Evolutionary conservation across 2,797 vertebrate species (phyloP), one percentile per base, ranked within the genome.

Genomic region (Triplophysa bombifrons): DNA sequence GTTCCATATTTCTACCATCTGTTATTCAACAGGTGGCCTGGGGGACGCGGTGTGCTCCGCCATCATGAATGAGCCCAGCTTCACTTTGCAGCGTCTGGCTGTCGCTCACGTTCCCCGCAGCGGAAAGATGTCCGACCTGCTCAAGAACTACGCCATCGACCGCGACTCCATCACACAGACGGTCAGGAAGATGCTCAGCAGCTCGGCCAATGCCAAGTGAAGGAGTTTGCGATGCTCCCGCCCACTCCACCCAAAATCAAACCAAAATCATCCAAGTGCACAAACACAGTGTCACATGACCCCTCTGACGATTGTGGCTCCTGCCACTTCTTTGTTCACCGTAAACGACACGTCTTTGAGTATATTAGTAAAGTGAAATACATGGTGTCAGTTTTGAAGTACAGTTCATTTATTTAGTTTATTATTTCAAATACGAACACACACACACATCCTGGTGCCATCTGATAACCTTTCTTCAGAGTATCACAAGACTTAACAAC

Each of bases 91-190:
- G 19, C 93, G 93, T 71, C 83, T 96, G 87, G 95, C 95, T 0
- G 94, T 96, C 17, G 80, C 87, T 76, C 91, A 91, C 0, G 90
- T 96, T 30, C 94, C 95, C 1, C 92, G 93, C 77, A 96, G 94
- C 0, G 95, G 95, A 82, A 96, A 95, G 78, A 89, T 94, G 0
- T 86, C 88, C 0, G 94, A 96, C 88, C 92, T 96, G 83, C 93
- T 96, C 73, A 93, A 91, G 88, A 91, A 94, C 92, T 95, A 95
- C 67, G 93, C 93, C 83, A 95, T 96, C 3, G 94, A 96, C 84
- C 95, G 88, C 69, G 94, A 95, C 0, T 92, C 93, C 89, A 94
- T 96, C 4, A 75, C 88, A 20, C 92, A 94, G 81, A 92, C 93
- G 0, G 93, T 95, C 79, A 93, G 90, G 86, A 86, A 89, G 51